Evolutionary conservation across 2,888 invertebrate genomes (phyloP), one percentile per base, ranked within the genome.

Genomic region (Caenorhabditis macrosperma): DNA sequence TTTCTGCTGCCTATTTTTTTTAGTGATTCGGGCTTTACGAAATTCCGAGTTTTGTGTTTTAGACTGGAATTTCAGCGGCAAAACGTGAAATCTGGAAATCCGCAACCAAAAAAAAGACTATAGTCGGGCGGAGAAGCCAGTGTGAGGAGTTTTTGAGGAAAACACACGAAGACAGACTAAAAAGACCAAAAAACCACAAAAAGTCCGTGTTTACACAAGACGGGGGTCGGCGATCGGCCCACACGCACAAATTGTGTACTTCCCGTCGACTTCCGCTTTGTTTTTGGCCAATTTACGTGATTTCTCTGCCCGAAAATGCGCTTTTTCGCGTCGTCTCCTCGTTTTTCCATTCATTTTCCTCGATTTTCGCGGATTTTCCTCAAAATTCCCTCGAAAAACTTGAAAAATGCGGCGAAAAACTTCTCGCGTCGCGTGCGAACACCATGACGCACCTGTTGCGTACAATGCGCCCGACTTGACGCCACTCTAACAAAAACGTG

Each of bases 161-260:
- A 38, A 2, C 9, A 12, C 9, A 9, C 38, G 15, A 12, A 38
- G 15, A 38, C 33, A 20, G 17, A 48, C 46, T 44, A 38, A 50
- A 35, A 38, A 44, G 20, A 50, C 26, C 20, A 38, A 66, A 30
- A 67, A 68, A 60, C 41, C 69, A 24, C 35, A 61, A 68, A 68
- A 57, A 61, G 69, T 52, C 60, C 44, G 17, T 71, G 69, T 71
- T 71, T 52, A 61, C 69, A 71, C 61, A 71, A 54, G 38, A 52
- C 26, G 68, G 68, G 48, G 28, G 59, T 54, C 46, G 67, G 55
- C 55, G 48, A 50, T 41, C 26, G 48, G 46, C 59, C 59, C 59
- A 35, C 17, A 20, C 20, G n/a, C 68, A 59, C 50, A 57, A 69
- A 68, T 46, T 55, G 67, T 67, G 67, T 57, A 67, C 55, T 67